Percentiles rank a stretch among this genome's conserved stretches.
These are phyloP conservation scores for Stomatorhinus walkeri DNA, from an alignment of 2,797 vertebrate genomes.

Conservation along the genomic window DNA sequence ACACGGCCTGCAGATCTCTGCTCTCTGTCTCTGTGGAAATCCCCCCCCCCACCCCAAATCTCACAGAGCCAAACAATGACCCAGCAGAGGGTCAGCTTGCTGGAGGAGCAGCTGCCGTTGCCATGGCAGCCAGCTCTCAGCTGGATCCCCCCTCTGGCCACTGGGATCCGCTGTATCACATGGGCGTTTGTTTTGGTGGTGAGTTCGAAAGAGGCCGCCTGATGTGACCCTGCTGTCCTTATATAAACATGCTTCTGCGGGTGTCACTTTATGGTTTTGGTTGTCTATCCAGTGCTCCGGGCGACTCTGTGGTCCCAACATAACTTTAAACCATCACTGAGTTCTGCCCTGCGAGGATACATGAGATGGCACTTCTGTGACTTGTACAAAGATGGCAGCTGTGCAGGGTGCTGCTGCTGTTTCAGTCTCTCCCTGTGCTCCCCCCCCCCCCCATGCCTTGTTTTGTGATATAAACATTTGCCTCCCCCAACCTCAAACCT, in stretches of 20 bases:
- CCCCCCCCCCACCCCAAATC: background rate
- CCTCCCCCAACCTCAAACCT: background rate
- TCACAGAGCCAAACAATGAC: background rate
- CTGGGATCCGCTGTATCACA: background rate
- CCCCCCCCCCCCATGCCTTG: background rate
- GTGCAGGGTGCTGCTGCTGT: background rate
- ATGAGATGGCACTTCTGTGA: background rate
- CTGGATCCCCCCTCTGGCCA: background rate
- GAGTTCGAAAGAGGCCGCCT: background rate
- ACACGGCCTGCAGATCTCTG: background rate
- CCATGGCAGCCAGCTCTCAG: background rate
- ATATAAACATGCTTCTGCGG: background rate
- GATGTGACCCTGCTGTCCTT: background rate
- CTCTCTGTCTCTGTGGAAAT: background rate
- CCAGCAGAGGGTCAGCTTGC: background rate
- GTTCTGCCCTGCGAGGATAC: background rate
- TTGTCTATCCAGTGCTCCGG: background rate
- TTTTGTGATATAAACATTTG: background rate
- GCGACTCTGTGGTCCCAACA: background rate
- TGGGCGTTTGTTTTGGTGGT: background rate
- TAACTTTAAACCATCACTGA: background rate
- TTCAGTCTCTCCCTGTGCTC: background rate
- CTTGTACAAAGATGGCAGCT: background rate
- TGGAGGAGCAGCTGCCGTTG: background rate
- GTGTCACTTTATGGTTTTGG: background rate